Conservation (phyloP, 2,797 vertebrate species). For the Apogon talboti region DNA sequence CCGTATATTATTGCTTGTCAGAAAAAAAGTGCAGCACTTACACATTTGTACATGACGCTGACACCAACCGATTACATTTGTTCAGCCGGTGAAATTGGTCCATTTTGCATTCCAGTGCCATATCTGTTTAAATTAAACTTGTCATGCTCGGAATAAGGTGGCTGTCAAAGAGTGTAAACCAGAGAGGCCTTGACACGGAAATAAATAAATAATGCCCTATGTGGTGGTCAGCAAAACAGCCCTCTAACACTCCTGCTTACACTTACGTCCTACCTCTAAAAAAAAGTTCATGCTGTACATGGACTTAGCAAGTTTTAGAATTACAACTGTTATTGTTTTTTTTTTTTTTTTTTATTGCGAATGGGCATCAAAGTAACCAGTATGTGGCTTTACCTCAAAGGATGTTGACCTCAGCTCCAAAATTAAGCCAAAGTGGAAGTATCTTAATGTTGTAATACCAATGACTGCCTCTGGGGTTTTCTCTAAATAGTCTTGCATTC, state of each 20-base stretch:
- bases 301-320: slow-evolving; percentile 59
- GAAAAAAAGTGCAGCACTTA: slow-evolving; percentile 61
- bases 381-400: background rate
- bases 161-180: slow-evolving; percentile 73
- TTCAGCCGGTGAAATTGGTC: slow-evolving; percentile 62
- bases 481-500: too few relatives aligned
- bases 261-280: slow-evolving; percentile 3
- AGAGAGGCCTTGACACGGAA: slow-evolving; percentile 63
- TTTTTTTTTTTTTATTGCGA: slow-evolving; percentile 5
- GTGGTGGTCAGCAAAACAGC: slow-evolving; percentile 74
- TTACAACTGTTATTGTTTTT: slow-evolving; percentile 41
- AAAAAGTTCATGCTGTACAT: slow-evolving; percentile 46
- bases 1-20: slow-evolving; percentile 41
- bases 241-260: slow-evolving; percentile 23
- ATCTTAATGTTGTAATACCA: too few relatives aligned
- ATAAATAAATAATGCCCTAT: slow-evolving; percentile 72
- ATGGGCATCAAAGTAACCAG: slow-evolving; percentile 17
- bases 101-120: slow-evolving; percentile 45
- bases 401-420: too few relatives aligned
- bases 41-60: slow-evolving; percentile 68
- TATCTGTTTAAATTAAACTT: slow-evolving; percentile 79
- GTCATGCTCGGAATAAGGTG: slow-evolving; percentile 74
- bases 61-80: slow-evolving; percentile 72
- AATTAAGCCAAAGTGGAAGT: too few relatives aligned
- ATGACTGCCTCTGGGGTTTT: too few relatives aligned